Percentiles rank a stretch among this genome's conserved stretches.
These are phyloP conservation scores for Drosophila multiciliata DNA, from an alignment of 2,888 invertebrate genomes.

Conservation along the genomic window DNA sequence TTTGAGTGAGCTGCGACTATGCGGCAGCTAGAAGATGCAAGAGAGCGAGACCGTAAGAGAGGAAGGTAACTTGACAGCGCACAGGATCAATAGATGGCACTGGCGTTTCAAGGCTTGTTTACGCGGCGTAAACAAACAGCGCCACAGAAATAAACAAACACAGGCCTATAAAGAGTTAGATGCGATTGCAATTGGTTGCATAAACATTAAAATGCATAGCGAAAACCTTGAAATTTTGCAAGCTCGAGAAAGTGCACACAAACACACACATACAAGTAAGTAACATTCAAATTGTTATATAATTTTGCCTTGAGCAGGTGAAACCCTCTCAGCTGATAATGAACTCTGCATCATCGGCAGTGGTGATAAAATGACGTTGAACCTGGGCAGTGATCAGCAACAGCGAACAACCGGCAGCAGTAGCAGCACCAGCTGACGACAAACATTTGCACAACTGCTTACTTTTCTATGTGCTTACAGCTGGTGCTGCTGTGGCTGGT, in stretches of 20 bases:
- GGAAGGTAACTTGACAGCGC: neutral
- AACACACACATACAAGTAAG: conserved; percentile 21
- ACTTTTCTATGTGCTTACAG: neutral
- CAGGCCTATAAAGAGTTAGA: conserved; percentile 27
- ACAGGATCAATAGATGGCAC: conserved; percentile 51
- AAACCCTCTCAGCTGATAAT: conserved; percentile 7
- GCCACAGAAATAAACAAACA: conserved; percentile 38
- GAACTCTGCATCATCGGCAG: conserved; percentile 29
- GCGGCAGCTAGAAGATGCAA: conserved; percentile 14
- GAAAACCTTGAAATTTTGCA: conserved; percentile 16
- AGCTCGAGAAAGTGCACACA: conserved; percentile 22
- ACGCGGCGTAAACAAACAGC: conserved; percentile 57
- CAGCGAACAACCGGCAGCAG: conserved; percentile 10
- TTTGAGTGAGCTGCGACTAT: conserved; percentile 27
- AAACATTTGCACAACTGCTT: conserved; percentile 71
- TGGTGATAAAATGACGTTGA: conserved; percentile 68
- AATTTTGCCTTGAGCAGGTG: conserved; percentile 23
- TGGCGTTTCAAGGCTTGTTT: conserved; percentile 56
- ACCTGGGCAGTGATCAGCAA: conserved; percentile 27
- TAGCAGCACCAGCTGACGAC: conserved; percentile 31
- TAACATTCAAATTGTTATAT: conserved; percentile 29
- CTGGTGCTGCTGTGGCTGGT: conserved; percentile 2
- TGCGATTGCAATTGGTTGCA: conserved; percentile 44
- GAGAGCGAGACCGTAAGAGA: conserved; percentile 5
- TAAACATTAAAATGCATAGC: conserved; percentile 39